Evolutionary conservation across 2,888 invertebrate genomes (phyloP).

Genomic region (Eupelmus urozonus): DNA sequence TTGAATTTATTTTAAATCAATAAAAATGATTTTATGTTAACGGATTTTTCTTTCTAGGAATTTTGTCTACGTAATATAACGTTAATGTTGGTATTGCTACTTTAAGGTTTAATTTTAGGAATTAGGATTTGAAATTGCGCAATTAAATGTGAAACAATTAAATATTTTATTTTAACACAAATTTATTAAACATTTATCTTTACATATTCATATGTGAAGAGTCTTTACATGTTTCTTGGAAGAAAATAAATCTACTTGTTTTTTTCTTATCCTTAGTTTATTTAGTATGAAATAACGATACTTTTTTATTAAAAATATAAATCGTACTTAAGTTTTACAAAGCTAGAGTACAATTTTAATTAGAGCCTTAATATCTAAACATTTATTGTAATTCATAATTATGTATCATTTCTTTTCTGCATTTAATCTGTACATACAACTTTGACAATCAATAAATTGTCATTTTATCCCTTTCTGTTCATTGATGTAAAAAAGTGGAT

Average conservation of each 20-base stretch:
- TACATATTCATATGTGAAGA: too few relatives aligned
- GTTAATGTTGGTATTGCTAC: too few relatives aligned
- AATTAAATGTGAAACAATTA: not conserved
- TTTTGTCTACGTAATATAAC: too few relatives aligned
- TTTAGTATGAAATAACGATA: conserved; percentile 2
- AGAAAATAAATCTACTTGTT: too few relatives aligned
- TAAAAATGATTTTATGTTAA: too few relatives aligned
- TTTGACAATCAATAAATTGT: conserved; percentile 24
- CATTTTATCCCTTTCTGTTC: not conserved
- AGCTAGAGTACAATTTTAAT: conserved; percentile 12
- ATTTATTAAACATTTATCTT: too few relatives aligned
- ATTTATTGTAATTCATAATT: conserved; percentile 28
- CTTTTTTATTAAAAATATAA: conserved; percentile 40
- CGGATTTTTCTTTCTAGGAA: too few relatives aligned
- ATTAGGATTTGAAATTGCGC: too few relatives aligned
- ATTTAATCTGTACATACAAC: conserved; percentile 41
- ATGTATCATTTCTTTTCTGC: not conserved
- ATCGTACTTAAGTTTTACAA: conserved; percentile 20
- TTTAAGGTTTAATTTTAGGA: too few relatives aligned
- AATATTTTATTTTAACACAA: not conserved
- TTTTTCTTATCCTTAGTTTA: not conserved
- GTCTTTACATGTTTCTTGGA: too few relatives aligned
- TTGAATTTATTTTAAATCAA: too few relatives aligned
- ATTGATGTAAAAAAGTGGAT: conserved; percentile 18
- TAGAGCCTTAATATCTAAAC: conserved; percentile 18